Conservation (phyloP, 1,140 invertebrate genomes). For the Leptopilina boulardi region DNA sequence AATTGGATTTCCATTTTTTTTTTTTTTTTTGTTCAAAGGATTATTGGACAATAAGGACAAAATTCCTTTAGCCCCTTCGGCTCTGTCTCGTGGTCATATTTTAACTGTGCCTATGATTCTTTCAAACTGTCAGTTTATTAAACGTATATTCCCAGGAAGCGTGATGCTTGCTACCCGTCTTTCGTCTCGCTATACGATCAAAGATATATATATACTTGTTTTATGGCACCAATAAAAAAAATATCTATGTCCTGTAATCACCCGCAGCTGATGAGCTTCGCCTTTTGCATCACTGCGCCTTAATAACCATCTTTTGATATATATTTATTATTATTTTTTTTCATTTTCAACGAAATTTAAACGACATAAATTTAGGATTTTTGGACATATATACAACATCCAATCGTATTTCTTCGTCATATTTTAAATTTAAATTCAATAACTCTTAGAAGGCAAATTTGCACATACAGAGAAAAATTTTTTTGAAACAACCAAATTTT, state of each 20-base stretch:
- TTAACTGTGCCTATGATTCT: slow-evolving; percentile 52
- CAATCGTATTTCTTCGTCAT: neutral
- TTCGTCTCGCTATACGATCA: slow-evolving; percentile 6
- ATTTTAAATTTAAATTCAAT: neutral
- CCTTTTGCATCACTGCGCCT: too few relatives aligned
- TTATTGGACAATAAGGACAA: slow-evolving; percentile 52
- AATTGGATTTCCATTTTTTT: slow-evolving; percentile 52
- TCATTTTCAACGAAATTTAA: slow-evolving; percentile 13
- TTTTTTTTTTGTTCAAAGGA: slow-evolving; percentile 43
- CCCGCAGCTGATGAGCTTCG: slow-evolving; percentile 19
- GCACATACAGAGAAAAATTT: too few relatives aligned
- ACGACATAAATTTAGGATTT: slow-evolving; percentile 20
- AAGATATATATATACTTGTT: slow-evolving; percentile 30
- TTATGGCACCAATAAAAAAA: slow-evolving; percentile 25
- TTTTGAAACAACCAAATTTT: too few relatives aligned
- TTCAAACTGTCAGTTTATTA: slow-evolving; percentile 51
- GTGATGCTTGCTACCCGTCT: slow-evolving; percentile 35
- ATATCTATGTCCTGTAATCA: slow-evolving; percentile 28
- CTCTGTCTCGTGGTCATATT: slow-evolving; percentile 68
- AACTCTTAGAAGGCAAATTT: too few relatives aligned
- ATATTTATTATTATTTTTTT: neutral
- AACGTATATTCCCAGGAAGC: slow-evolving; percentile 37
- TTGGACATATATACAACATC: neutral
- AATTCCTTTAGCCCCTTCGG: slow-evolving; percentile 46
- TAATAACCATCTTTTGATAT: slow-evolving; percentile 50